A percentile compares a stretch with the other conserved stretches of the same genome.
Conservation (phyloP, 2,113 vertebrate species). For the Brienomyrus longianalis region DNA sequence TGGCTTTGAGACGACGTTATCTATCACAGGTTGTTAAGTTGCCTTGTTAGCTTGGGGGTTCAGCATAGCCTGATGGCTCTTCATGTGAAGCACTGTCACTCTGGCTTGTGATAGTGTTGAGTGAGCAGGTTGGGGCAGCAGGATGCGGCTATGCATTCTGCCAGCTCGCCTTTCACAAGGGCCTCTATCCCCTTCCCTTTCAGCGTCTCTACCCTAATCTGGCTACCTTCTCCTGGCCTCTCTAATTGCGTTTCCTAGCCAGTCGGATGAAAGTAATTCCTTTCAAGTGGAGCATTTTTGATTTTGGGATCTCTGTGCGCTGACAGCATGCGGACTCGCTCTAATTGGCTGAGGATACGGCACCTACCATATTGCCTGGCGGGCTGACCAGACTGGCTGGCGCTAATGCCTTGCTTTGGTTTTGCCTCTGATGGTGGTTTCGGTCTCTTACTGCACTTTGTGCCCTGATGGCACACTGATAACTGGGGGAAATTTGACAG, state of each 20-base stretch:
- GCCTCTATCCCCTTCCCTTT: not conserved
- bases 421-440: not conserved
- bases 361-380: conserved; percentile 20
- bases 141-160: not conserved
- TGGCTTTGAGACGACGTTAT: not conserved
- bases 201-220: not conserved
- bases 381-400: not conserved
- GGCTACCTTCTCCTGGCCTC: not conserved
- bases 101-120: not conserved
- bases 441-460: not conserved
- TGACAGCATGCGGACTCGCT: conserved; percentile 40
- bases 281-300: conserved; percentile 55
- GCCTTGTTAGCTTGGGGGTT: not conserved
- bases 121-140: not conserved
- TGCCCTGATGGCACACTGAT: not conserved
- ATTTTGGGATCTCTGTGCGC: conserved; percentile 62
- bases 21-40: not conserved
- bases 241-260: conserved; percentile 33
- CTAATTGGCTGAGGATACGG: conserved; percentile 50
- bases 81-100: not conserved
- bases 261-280: conserved; percentile 38
- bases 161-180: not conserved
- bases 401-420: not conserved
- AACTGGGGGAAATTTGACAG: not conserved
- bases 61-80: not conserved